Evolutionary conservation across 2,797 vertebrate species (phyloP).

Genomic region (Trichosurus vulpecula): DNA sequence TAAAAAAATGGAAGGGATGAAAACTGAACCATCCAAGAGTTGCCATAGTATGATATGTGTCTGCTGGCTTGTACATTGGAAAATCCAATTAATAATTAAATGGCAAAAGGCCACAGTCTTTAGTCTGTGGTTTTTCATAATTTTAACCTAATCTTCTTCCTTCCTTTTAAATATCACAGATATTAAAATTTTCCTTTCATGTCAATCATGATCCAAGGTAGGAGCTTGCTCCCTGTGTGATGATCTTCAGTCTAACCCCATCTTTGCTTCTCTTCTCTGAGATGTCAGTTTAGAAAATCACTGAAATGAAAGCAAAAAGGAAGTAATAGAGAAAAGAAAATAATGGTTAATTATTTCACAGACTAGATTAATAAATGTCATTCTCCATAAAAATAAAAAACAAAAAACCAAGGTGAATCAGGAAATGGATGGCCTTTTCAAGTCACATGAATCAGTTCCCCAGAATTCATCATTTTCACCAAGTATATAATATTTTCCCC

Average conservation of each 20-base stretch:
- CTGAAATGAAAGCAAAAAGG: conserved; percentile 70
- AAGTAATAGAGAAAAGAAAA: conserved; percentile 61
- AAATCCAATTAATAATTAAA: conserved; percentile 11
- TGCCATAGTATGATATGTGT: not conserved
- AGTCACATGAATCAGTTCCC: conserved; percentile 85
- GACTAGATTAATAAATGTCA: not conserved
- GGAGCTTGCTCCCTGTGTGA: conserved; percentile 35
- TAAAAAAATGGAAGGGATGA: conserved; percentile 7
- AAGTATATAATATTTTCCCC: conserved; percentile 9
- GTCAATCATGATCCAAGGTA: not conserved
- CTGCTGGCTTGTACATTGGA: not conserved
- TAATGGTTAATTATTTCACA: conserved; percentile 51
- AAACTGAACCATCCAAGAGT: not conserved
- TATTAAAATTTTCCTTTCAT: conserved; percentile 42
- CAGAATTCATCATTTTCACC: conserved; percentile 87
- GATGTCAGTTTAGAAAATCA: not conserved
- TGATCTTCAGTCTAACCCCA: not conserved
- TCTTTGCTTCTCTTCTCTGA: conserved; percentile 48
- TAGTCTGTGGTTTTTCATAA: conserved; percentile 33
- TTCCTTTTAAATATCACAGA: conserved; percentile 9
- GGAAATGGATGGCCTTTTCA: conserved; percentile 89
- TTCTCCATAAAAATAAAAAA: not conserved
- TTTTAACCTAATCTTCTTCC: conserved; percentile 28
- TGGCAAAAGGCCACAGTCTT: not conserved
- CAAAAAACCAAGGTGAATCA: conserved; percentile 83